Base-by-base conservation (phyloP, 2,797 vertebrate genomes). In the Pangasius mekongensis region DNA sequence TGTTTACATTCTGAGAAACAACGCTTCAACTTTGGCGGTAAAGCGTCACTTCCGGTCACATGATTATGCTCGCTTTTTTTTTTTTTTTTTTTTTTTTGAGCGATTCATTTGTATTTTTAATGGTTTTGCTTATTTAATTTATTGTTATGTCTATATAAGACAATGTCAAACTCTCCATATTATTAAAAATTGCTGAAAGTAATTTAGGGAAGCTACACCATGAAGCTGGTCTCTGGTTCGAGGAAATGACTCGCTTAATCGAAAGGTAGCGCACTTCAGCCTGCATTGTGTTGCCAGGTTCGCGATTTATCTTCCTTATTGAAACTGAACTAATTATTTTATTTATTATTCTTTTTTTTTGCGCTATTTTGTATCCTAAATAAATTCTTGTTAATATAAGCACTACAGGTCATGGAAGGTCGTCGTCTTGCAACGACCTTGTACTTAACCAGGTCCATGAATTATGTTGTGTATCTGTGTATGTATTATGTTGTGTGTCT, bases 11-110 rank as follows among this genome's bases (percentile, higher is more conserved):
- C 56, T 52, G 78, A 87, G 8, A 1, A 49, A 5, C 27, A 13
- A 24, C 9, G 43, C 67, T 88, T 91, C 78, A 87, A 90, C n/a
- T 86, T 91, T 90, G 83, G 87, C 90, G 89, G 89, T 18, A 74
- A 36, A 5, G 56, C 80, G 66, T 60, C 77, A 90, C 86, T 87
- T 87, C 90, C 90, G 82, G 11, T 14, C 74, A 87, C 56, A 77
- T 67, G 78, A 33, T 33, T 22, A 36, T 5, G 3, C 27, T 10
- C 2, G 3, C 36, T 39, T 39, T 39, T 39, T 39, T n/a, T n/a
- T n/a, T n/a, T n/a, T 8, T 3, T n/a, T 39, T 39, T 39, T 39
- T 39, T 1, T 14, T 20, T 0, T 36, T 27, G 3, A 24, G 39
- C 1, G 9, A 49, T 30, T 33, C 0, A 27, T 3, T 56, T 52